Conservation (phyloP, 2,888 invertebrate genomes). For the Chrysotoxum bicinctum region DNA sequence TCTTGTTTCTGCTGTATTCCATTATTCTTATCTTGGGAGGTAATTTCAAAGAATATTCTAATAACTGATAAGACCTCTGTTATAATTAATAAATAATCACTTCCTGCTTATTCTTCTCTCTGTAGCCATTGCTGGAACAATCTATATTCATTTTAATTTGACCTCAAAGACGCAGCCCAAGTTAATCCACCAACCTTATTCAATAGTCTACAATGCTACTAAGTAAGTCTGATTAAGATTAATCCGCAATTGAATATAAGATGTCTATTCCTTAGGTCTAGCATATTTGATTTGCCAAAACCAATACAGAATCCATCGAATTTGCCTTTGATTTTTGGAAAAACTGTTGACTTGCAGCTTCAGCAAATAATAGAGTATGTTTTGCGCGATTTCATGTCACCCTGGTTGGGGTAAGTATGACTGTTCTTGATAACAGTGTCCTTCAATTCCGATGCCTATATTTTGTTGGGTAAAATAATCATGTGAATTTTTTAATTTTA, state of each 20-base stretch:
- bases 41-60: conserved; percentile 74
- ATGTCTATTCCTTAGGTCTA: conserved; percentile 75
- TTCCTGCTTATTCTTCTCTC: conserved; percentile 22
- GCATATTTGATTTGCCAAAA: conserved; percentile 81
- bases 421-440: not conserved
- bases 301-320: conserved; percentile 83
- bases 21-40: conserved; percentile 79
- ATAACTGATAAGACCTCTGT: conserved; percentile 44
- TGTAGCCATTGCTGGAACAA: conserved; percentile 80
- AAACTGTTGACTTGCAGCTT: conserved; percentile 91
- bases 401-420: conserved; percentile 85
- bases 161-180: conserved; percentile 79
- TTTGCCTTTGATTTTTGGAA: conserved; percentile 90
- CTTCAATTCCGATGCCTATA: not conserved
- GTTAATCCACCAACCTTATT: conserved; percentile 78
- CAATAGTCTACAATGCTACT: conserved; percentile 80
- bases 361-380: conserved; percentile 91
- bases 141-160: conserved; percentile 80
- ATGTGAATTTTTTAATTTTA: conserved; percentile 72
- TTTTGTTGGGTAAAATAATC: not conserved
- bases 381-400: conserved; percentile 89
- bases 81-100: not conserved
- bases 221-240: conserved; percentile 76
- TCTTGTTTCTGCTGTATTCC: conserved; percentile 80
- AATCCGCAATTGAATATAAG: not conserved